Conservation (phyloP, 2,888 invertebrate species). For the Drosophila nr. medialis region DNA sequence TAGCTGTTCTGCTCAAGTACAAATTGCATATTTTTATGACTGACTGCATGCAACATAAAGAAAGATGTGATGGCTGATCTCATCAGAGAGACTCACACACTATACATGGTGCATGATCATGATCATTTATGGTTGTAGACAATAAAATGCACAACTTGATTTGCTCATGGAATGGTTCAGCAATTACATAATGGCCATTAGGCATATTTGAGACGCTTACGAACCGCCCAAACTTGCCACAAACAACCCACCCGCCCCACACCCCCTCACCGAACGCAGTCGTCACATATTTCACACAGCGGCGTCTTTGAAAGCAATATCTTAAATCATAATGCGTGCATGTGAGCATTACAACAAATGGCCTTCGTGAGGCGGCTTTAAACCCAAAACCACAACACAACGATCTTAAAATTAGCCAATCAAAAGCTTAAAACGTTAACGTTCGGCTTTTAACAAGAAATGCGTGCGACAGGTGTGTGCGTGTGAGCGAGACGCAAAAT, state of each 20-base stretch:
- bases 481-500: conserved; percentile 28
- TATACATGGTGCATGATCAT: conserved; percentile 1
- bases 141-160: conserved; percentile 7
- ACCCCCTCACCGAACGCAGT: conserved; percentile 4
- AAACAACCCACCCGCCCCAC: not conserved
- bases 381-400: conserved; percentile 10
- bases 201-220: conserved; percentile 24
- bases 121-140: conserved; percentile 1
- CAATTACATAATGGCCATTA: conserved; percentile 37
- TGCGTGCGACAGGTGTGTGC: conserved; percentile 20
- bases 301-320: conserved; percentile 61
- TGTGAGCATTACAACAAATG: conserved; percentile 67
- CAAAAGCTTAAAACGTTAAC: conserved; percentile 35
- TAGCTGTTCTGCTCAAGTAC: conserved; percentile 4
- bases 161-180: conserved; percentile 24
- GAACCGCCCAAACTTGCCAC: conserved; percentile 5
- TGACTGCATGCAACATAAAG: not conserved
- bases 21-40: conserved; percentile 4
- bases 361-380: conserved; percentile 52
- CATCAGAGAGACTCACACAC: not conserved
- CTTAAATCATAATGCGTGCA: conserved; percentile 62
- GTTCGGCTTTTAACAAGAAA: conserved; percentile 49
- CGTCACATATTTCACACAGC: conserved; percentile 51
- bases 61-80: conserved; percentile 6
- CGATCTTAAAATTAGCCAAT: conserved; percentile 59